A percentile compares a stretch with the other conserved stretches of the same genome.
Evolutionary conservation across 2,888 invertebrate species (phyloP).

Genomic region (Dryobotodes eremita): DNA sequence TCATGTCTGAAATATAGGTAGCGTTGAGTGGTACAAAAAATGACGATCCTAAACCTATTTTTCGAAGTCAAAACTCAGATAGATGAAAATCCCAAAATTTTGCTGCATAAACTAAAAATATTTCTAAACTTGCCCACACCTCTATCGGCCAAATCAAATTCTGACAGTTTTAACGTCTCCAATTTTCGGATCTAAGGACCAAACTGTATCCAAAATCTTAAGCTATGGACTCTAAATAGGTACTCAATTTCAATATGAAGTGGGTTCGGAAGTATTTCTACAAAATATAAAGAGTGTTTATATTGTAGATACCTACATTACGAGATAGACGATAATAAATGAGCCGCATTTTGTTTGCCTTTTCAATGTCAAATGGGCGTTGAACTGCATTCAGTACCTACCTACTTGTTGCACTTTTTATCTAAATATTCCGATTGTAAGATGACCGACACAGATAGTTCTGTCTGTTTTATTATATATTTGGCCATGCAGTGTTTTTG

Average conservation of each 20-base stretch:
- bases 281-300: constrained; percentile 40
- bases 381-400: constrained; percentile 70
- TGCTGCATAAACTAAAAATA: neutral
- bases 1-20: neutral
- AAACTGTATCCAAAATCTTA: neutral
- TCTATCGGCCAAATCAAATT: neutral
- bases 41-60: neutral
- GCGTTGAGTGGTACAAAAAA: neutral
- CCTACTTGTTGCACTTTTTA: constrained; percentile 72
- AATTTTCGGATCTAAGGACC: constrained; percentile 15
- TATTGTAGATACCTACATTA: constrained; percentile 25
- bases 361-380: constrained; percentile 76
- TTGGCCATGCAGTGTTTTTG: constrained; percentile 20
- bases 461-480: constrained; percentile 26
- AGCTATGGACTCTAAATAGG: neutral
- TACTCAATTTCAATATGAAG: constrained; percentile 2
- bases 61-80: neutral
- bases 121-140: neutral
- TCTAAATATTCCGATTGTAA: constrained; percentile 64
- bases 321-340: constrained; percentile 59
- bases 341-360: constrained; percentile 65
- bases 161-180: neutral
- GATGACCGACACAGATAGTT: constrained; percentile 38
- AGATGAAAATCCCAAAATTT: neutral
- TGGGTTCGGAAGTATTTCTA: constrained; percentile 46